A percentile compares a stretch with the other conserved stretches of the same genome.
Evolutionary conservation across 2,797 vertebrate species (phyloP).

Genomic region (Catharus ustulatus): DNA sequence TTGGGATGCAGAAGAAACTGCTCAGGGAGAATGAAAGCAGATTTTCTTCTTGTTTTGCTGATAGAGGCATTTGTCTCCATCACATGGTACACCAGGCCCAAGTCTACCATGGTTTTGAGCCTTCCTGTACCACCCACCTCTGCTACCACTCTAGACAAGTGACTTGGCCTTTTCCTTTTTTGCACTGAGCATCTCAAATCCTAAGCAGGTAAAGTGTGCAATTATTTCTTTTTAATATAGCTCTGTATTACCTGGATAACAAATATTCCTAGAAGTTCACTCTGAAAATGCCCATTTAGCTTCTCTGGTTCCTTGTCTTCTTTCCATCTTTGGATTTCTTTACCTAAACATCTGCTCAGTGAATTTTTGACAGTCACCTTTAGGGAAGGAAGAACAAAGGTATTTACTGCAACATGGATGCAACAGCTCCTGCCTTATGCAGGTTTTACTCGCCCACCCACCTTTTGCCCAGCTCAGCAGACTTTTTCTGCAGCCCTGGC

Average conservation of each 20-base stretch:
- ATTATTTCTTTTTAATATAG: neutral
- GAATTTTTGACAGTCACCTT: slow-evolving; percentile 77
- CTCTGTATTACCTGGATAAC: slow-evolving; percentile 82
- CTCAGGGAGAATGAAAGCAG: neutral
- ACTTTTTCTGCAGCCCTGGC: neutral
- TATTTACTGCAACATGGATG: neutral
- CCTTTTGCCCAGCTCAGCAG: neutral
- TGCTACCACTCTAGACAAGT: neutral
- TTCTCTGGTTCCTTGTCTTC: slow-evolving; percentile 74
- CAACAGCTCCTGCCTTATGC: neutral
- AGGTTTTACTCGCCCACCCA: neutral
- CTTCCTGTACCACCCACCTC: neutral
- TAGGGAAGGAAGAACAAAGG: slow-evolving; percentile 3
- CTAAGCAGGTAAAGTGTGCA: neutral
- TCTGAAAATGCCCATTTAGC: slow-evolving; percentile 80
- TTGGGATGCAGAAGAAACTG: neutral
- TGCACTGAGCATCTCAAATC: neutral
- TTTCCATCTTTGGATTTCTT: slow-evolving; percentile 82
- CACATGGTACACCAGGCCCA: neutral
- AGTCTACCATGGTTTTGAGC: neutral
- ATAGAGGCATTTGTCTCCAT: neutral
- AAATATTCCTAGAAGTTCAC: slow-evolving; percentile 84
- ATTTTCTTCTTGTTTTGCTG: neutral
- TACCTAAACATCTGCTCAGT: slow-evolving; percentile 75
- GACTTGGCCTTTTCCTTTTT: neutral